Conservation (phyloP, 2,888 invertebrate genomes). For the Protophormia terraenovae region DNA sequence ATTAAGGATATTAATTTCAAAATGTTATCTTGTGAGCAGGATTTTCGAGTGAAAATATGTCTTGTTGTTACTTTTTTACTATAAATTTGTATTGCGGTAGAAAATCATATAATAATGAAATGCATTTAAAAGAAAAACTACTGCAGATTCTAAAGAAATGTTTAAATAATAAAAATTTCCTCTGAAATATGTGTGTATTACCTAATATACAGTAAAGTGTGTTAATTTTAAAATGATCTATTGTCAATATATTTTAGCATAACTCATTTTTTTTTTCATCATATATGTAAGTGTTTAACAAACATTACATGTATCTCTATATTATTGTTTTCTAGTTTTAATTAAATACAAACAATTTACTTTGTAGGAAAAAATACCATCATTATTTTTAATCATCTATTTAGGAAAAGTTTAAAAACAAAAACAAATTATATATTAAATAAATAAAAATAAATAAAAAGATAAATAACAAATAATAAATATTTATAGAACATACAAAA, state of each 20-base stretch:
- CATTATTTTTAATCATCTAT: constrained; percentile 15
- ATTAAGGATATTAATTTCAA: too few species aligned
- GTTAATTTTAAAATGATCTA: background rate
- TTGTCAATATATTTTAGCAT: background rate
- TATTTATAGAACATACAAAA: constrained; percentile 8
- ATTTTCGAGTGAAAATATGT: too few species aligned
- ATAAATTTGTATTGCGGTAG: background rate
- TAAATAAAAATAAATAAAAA: constrained; percentile 14
- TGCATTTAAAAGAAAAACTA: background rate
- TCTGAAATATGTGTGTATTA: background rate
- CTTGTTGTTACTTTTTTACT: background rate
- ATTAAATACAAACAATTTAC: constrained; percentile 24
- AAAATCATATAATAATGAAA: background rate
- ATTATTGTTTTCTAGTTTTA: constrained; percentile 70
- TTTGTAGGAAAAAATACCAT: constrained; percentile 36
- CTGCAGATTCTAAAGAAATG: background rate
- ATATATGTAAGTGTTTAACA: constrained; percentile 35
- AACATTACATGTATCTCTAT: constrained; percentile 51
- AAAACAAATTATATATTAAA: too few species aligned
- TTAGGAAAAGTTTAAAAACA: constrained; percentile 32
- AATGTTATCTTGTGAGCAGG: too few species aligned
- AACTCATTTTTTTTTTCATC: background rate
- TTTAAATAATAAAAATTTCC: background rate
- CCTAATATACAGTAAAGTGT: background rate
- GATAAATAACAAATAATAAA: constrained; percentile 16